Percentiles rank a stretch among this genome's conserved stretches.
Conservation (phyloP, 64 coral and sea anemone genomes). For the Actinia tenebrosa region DNA sequence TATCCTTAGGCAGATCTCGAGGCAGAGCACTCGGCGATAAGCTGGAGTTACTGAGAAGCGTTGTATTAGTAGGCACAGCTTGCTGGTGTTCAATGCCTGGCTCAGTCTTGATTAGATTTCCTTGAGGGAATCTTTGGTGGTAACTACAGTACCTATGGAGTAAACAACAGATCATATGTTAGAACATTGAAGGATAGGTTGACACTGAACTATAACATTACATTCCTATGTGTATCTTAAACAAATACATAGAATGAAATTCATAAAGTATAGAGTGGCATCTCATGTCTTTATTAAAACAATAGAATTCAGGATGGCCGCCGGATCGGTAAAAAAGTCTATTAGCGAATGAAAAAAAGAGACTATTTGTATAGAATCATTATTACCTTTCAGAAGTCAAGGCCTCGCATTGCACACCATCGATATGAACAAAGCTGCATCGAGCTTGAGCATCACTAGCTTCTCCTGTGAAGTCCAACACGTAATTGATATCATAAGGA, state of each 20-base stretch:
- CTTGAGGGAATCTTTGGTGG: constrained; percentile 1
- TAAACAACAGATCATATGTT: neutral
- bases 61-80: neutral
- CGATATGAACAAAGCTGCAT: constrained; percentile 67
- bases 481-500: no score
- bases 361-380: neutral
- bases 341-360: no score
- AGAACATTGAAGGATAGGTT: neutral
- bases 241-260: no score
- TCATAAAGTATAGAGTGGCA: no score
- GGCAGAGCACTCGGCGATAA: neutral
- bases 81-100: neutral
- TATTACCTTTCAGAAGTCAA: constrained; percentile 22
- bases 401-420: constrained; percentile 45
- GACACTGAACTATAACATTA: neutral
- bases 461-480: neutral
- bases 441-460: constrained; percentile 4
- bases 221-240: no score
- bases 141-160: neutral
- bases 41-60: neutral
- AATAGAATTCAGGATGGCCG: no score
- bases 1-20: neutral
- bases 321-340: no score
- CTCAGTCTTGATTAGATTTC: constrained; percentile 19
- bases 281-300: no score